Evolutionary conservation across 2,888 invertebrate genomes (phyloP).

Genomic region (Octonoba sinensis): DNA sequence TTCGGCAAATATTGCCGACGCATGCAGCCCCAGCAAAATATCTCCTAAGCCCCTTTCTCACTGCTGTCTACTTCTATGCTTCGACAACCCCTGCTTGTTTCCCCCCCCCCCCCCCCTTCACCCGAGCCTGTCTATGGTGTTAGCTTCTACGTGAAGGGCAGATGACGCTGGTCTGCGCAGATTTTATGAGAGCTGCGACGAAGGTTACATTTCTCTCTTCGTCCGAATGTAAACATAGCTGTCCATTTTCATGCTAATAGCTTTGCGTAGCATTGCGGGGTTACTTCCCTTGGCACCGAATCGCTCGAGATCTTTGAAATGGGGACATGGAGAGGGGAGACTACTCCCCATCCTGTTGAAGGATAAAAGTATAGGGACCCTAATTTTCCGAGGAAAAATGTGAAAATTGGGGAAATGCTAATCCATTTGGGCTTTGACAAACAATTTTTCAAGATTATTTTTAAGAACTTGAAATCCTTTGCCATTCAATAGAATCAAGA

Average conservation of each 20-base stretch:
- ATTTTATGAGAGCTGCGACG: constrained; percentile 24
- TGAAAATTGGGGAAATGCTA: no score
- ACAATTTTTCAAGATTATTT: no score
- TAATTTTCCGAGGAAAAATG: background rate
- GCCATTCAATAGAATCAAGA: no score
- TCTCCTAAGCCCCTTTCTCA: constrained; percentile 37
- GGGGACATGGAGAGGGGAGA: background rate
- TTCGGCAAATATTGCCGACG: constrained; percentile 37
- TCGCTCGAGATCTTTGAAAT: constrained; percentile 6
- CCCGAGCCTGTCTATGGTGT: background rate
- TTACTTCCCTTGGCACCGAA: constrained; percentile 23
- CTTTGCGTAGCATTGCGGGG: constrained; percentile 2
- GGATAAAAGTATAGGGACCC: background rate
- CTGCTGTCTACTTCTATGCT: constrained; percentile 10
- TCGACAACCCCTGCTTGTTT: background rate
- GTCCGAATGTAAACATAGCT: constrained; percentile 50
- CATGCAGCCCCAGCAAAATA: constrained; percentile 42
- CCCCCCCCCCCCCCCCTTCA: background rate
- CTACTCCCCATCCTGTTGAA: background rate
- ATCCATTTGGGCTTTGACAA: no score
- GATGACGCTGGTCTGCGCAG: constrained; percentile 12
- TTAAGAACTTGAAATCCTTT: no score
- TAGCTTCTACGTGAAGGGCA: constrained; percentile 9
- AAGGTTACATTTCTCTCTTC: constrained; percentile 49
- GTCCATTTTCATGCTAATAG: constrained; percentile 62